These are phyloP conservation scores for Emydoidea blandingii DNA, from an alignment of 2,797 vertebrate genomes.

Conservation along the genomic window DNA sequence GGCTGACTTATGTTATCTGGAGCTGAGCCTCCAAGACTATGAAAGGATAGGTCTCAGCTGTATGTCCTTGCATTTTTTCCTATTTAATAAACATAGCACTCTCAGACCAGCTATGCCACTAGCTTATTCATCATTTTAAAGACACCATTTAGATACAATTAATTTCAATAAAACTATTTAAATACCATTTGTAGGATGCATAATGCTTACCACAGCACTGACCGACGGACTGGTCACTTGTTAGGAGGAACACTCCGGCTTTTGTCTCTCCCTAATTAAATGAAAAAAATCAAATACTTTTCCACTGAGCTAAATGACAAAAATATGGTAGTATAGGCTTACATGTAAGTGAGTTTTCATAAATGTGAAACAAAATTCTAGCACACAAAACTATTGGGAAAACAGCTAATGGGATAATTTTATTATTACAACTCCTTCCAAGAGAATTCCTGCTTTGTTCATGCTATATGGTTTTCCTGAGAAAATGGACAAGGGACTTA, in stretches of 20 bases:
- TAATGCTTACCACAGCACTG: not conserved
- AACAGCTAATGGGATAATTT: not conserved
- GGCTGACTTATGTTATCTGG: not conserved
- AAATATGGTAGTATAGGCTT: not conserved
- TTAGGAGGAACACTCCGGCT: not conserved
- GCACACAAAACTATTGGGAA: not conserved
- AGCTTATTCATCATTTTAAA: conserved; percentile 4
- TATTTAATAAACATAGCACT: not conserved
- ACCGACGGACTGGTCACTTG: not conserved
- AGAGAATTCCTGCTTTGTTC: not conserved
- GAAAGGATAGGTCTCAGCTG: not conserved
- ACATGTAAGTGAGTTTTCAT: not conserved
- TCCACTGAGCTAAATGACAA: not conserved
- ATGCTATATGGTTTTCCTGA: not conserved
- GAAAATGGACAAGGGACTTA: not conserved
- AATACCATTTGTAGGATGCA: not conserved
- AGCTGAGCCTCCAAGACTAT: not conserved
- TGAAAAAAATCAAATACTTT: not conserved
- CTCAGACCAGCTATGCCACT: not conserved
- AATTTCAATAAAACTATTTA: not conserved
- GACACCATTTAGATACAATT: not conserved
- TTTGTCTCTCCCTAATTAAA: not conserved
- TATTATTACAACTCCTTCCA: not conserved
- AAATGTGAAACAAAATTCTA: not conserved
- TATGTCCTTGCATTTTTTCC: not conserved